Percentiles rank a stretch among this genome's conserved stretches.
Conservation (phyloP, 1,140 invertebrate species). For the Zophobas atratus region DNA sequence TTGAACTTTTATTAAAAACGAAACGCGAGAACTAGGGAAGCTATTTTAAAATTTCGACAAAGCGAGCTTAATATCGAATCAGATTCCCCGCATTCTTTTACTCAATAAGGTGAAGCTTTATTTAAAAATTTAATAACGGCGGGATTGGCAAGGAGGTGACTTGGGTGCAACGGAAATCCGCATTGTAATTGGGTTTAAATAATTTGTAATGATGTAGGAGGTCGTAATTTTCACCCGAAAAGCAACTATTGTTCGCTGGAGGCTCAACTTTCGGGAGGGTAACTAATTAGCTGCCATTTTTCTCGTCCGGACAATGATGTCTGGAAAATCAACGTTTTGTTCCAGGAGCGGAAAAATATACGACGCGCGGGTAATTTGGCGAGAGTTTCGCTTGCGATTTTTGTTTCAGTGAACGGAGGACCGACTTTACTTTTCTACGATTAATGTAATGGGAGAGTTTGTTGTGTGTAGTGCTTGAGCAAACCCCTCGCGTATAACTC, state of each 20-base stretch:
- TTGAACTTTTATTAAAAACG: constrained; percentile 31
- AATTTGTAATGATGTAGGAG: constrained; percentile 32
- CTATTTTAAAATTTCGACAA: constrained; percentile 29
- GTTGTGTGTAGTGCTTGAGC: background rate
- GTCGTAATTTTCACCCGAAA: constrained; percentile 11
- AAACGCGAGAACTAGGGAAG: constrained; percentile 16
- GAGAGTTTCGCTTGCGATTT: background rate
- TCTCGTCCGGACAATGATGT: constrained; percentile 3
- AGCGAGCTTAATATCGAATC: constrained; percentile 34
- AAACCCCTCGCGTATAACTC: too few species aligned
- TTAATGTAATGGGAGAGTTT: background rate
- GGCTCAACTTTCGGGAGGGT: constrained; percentile 16
- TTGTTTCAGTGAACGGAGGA: background rate
- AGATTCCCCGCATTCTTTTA: constrained; percentile 18
- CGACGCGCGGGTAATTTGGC: background rate
- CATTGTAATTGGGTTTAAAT: constrained; percentile 24
- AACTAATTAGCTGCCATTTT: constrained; percentile 39
- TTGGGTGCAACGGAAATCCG: constrained; percentile 2
- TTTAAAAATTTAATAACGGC: constrained; percentile 28
- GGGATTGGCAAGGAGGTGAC: background rate
- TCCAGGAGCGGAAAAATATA: background rate
- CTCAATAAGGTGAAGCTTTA: constrained; percentile 35
- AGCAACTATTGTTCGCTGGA: constrained; percentile 25
- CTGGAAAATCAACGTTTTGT: constrained; percentile 2
- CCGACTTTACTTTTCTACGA: constrained; percentile 5